Evolutionary conservation across 2,888 invertebrate species (phyloP), one percentile per base, ranked within the genome.

Genomic region (Pristionchus entomophagus): DNA sequence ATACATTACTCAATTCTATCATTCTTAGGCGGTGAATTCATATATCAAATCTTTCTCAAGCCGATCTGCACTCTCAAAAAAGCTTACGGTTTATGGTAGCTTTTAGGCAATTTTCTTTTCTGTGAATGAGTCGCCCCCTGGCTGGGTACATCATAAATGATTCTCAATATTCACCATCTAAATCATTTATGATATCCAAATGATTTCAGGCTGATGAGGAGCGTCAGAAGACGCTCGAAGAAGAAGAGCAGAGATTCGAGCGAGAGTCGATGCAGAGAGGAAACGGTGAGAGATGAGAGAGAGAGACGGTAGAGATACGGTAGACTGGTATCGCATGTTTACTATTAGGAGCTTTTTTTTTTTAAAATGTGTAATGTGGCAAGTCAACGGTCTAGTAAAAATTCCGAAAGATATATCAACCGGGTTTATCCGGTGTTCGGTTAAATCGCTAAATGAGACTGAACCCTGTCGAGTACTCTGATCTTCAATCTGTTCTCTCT

Each of bases 231-330:
- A 82, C 82, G 22, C 38, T 82, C 32, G 82, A 82, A 41, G 38
- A 53, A 35, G 35, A 41, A 53, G 82, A 19, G 35, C 82, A 2
- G 82, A 82, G 82, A 82, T 82, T 19, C 35, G 82, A 38, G 82
- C 82, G 41, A 82, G 82, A 82, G 82, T 82, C 38, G 49, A 82
- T 35, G 82, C 82, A n/a, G 82, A 82, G 59, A 53, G 82, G 41
- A 59, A 82, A 51, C 53, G 82, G 82, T 82, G 12, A 82, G 82
- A 10, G 2, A 14, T 29, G n/a, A n/a, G n/a, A n/a, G n/a, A n/a
- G n/a, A n/a, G n/a, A n/a, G n/a, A n/a, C n/a, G n/a, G n/a, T n/a
- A n/a, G n/a, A n/a, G n/a, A n/a, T n/a, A n/a, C n/a, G n/a, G n/a
- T n/a, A n/a, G n/a, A n/a, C n/a, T n/a, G n/a, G n/a, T n/a, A n/a